Evolutionary conservation across 1,140 invertebrate genomes (phyloP).

Genomic region (Thrips palmi): DNA sequence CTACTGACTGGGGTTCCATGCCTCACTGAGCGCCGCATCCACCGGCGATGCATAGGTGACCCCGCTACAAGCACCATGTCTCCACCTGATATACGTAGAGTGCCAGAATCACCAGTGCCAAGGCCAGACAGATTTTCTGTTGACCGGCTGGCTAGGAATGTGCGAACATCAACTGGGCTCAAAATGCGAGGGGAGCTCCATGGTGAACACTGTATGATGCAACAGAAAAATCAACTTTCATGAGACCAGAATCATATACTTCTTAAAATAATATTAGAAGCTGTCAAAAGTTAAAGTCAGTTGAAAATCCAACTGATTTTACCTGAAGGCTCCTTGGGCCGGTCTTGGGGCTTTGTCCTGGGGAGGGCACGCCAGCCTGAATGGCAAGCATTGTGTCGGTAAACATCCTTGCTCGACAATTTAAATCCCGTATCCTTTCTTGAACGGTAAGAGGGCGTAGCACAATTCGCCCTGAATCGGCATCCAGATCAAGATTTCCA

Average conservation of each 20-base stretch:
- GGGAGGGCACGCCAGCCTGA: slow-evolving; percentile 21
- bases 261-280: background rate
- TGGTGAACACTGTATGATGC: slow-evolving; percentile 24
- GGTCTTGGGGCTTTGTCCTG: slow-evolving; percentile 18
- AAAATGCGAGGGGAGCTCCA: slow-evolving; percentile 33
- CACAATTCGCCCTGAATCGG: slow-evolving; percentile 21
- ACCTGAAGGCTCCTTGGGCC: slow-evolving; percentile 27
- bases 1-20: slow-evolving; percentile 12
- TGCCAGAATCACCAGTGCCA: slow-evolving; percentile 12
- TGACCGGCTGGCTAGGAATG: slow-evolving; percentile 28
- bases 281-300: too few relatives aligned
- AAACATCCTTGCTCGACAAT: slow-evolving; percentile 30
- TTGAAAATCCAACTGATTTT: slow-evolving; percentile 4
- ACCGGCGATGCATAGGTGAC: slow-evolving; percentile 21
- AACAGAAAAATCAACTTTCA: slow-evolving; percentile 7
- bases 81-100: slow-evolving; percentile 1
- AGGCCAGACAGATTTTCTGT: slow-evolving; percentile 27
- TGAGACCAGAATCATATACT: background rate
- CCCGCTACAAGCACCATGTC: slow-evolving; percentile 15
- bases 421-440: slow-evolving; percentile 31
- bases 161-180: slow-evolving; percentile 29
- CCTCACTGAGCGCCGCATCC: slow-evolving; percentile 20
- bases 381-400: slow-evolving; percentile 30
- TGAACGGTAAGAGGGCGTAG: slow-evolving; percentile 27
- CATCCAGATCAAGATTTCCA: slow-evolving; percentile 25